Evolutionary conservation across 1,140 invertebrate species (phyloP).

Genomic region (Lasaia peninsularis): DNA sequence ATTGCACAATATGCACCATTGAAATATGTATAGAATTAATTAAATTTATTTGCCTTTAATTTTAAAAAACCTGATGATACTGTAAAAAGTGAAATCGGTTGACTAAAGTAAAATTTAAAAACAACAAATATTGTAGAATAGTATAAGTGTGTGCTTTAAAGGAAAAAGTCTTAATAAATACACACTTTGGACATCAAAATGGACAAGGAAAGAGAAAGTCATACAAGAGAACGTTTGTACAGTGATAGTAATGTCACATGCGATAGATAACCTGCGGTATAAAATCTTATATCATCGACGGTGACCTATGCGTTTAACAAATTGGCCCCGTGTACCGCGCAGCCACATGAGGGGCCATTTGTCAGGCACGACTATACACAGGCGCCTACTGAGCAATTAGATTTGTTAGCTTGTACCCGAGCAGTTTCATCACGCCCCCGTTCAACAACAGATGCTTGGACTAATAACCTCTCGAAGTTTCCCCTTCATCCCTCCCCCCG

Average conservation of each 20-base stretch:
- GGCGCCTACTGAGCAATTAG: constrained; percentile 76
- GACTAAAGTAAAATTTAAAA: too few species aligned
- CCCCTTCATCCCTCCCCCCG: constrained; percentile 45
- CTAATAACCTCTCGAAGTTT: constrained; percentile 79
- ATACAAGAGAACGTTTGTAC: too few species aligned
- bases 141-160: too few species aligned
- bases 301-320: constrained; percentile 67
- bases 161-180: too few species aligned
- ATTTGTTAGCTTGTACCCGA: constrained; percentile 75
- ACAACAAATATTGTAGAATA: too few species aligned
- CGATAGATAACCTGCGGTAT: constrained; percentile 22
- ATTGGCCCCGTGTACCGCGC: constrained; percentile 50
- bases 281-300: constrained; percentile 49
- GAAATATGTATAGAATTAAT: too few species aligned
- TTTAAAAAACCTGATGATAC: too few species aligned
- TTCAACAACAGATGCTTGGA: constrained; percentile 79
- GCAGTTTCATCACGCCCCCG: constrained; percentile 73
- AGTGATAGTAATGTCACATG: not conserved
- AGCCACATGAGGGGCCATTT: constrained; percentile 66
- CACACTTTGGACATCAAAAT: too few species aligned
- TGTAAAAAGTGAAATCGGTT: too few species aligned
- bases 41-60: too few species aligned
- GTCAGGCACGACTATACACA: constrained; percentile 62
- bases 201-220: not conserved
- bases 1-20: too few species aligned